These are phyloP conservation scores for Myopa tessellatipennis DNA, from an alignment of 2,888 invertebrate genomes.

Conservation along the genomic window DNA sequence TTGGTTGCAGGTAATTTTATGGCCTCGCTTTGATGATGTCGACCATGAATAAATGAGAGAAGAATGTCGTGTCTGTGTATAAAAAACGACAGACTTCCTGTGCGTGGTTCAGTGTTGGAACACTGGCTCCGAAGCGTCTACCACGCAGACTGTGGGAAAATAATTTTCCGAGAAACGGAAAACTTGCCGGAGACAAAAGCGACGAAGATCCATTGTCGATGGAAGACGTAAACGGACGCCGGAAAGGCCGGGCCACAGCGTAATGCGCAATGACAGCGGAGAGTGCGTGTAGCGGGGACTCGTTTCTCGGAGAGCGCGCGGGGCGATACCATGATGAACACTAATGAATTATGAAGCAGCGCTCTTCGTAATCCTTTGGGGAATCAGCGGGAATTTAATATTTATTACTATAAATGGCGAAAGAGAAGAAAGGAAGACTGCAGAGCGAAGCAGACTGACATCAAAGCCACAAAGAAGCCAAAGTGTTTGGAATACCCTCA, in stretches of 20 bases:
- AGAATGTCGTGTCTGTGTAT: neutral
- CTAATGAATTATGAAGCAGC: constrained; percentile 3
- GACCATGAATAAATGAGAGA: neutral
- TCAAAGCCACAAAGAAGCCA: constrained; percentile 30
- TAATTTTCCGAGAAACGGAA: constrained; percentile 27
- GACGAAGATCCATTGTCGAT: neutral
- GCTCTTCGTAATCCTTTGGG: constrained; percentile 2
- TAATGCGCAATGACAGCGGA: no score
- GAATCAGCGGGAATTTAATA: constrained; percentile 9
- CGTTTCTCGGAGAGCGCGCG: no score
- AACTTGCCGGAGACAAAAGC: neutral
- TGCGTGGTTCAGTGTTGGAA: constrained; percentile 3
- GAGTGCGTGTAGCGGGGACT: no score
- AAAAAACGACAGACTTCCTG: constrained; percentile 27
- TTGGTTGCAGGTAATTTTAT: constrained; percentile 35
- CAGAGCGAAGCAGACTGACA: constrained; percentile 2
- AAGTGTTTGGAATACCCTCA: constrained; percentile 17
- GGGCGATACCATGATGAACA: neutral
- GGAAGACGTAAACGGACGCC: neutral
- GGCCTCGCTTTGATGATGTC: constrained; percentile 26
- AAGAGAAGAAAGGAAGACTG: neutral
- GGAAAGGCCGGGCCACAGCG: neutral
- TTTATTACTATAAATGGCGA: neutral
- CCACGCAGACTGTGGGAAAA: constrained; percentile 33
- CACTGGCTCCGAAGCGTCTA: constrained; percentile 19